A percentile compares a stretch with the other conserved stretches of the same genome.
Evolutionary conservation across 92 coral and sea anemone genomes (phyloP).

Genomic region (Plumapathes pennacea): DNA sequence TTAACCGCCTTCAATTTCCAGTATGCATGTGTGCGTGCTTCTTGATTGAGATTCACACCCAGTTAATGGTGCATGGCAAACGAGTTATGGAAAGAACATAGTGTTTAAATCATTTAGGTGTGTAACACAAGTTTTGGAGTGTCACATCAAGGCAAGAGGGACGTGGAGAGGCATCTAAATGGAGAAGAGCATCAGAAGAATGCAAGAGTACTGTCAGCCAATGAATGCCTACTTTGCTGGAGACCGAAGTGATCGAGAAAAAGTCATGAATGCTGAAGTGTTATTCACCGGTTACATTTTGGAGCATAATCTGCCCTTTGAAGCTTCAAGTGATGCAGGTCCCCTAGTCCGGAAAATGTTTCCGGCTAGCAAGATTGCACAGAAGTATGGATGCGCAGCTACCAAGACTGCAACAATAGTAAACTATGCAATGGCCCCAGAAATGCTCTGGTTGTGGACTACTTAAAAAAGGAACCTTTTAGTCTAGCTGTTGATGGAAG

Average conservation of each 20-base stretch:
- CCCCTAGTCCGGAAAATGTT: conserved; percentile 30
- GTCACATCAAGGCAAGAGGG: conserved; percentile 53
- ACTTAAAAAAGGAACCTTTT: neutral
- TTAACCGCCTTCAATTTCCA: too few species aligned
- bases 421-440: conserved; percentile 4
- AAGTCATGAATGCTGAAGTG: conserved; percentile 35
- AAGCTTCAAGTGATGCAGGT: conserved; percentile 35
- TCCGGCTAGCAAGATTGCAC: conserved; percentile 24
- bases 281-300: conserved; percentile 40
- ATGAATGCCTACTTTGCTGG: conserved; percentile 30
- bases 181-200: conserved; percentile 20
- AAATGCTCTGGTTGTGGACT: neutral
- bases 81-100: too few species aligned
- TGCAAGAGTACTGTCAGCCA: too few species aligned
- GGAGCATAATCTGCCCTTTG: conserved; percentile 25
- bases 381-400: conserved; percentile 20
- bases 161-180: conserved; percentile 30
- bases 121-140: too few species aligned
- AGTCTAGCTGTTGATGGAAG: neutral
- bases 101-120: too few species aligned
- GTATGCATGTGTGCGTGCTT: too few species aligned
- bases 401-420: neutral
- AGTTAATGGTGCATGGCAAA: too few species aligned
- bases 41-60: too few species aligned
- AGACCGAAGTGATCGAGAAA: conserved; percentile 19